A percentile compares a stretch with the other conserved stretches of the same genome.
Conservation (phyloP, 2,113 vertebrate genomes). For the Brachypodius melanocephalos region DNA sequence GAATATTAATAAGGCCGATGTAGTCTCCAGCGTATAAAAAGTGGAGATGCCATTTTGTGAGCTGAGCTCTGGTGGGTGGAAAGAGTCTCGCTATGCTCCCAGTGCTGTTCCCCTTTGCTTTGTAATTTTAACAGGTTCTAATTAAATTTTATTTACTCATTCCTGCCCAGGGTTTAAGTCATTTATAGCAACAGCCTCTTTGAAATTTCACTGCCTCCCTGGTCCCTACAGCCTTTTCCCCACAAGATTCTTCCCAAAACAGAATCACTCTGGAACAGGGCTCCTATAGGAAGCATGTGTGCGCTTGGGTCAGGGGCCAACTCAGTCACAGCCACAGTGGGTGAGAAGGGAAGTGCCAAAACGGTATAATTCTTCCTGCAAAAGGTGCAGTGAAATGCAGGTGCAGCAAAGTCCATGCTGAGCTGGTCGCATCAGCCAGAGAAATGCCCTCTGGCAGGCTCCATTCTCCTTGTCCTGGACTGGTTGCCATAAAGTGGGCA, state of each 20-base stretch:
- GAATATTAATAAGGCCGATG: neutral
- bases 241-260: neutral
- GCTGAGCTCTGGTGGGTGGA: neutral
- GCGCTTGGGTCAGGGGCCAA: neutral
- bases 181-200: neutral
- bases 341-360: neutral
- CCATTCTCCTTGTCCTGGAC: neutral
- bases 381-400: neutral
- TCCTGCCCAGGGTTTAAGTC: neutral
- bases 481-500: neutral
- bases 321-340: accelerated
- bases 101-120: neutral
- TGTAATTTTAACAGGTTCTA: neutral
- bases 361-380: neutral
- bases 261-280: neutral
- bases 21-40: neutral
- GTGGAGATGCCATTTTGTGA: neutral
- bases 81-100: neutral
- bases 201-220: neutral
- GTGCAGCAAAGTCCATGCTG: neutral
- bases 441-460: neutral
- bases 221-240: neutral
- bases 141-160: neutral
- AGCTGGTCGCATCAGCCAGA: neutral
- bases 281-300: too few relatives aligned